Evolutionary conservation across 2,888 invertebrate genomes (phyloP), one percentile per base, ranked within the genome.

Genomic region (Congeria kusceri): DNA sequence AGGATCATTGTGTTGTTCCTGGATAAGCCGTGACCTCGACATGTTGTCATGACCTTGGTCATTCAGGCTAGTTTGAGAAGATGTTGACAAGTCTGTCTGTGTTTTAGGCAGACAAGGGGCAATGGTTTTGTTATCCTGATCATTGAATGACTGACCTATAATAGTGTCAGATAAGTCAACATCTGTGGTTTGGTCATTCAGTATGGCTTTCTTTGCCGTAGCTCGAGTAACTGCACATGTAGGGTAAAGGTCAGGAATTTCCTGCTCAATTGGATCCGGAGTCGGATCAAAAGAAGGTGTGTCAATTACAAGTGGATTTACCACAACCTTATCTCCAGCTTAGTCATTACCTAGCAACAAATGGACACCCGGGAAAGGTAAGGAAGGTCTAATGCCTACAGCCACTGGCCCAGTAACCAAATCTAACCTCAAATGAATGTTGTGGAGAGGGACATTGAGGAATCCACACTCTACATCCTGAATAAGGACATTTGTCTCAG

Each of bases 341-440:
- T n/a, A n/a, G n/a, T n/a, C n/a, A n/a, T n/a, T n/a, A n/a, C n/a
- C n/a, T n/a, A n/a, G n/a, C n/a, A n/a, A n/a, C n/a, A n/a, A n/a
- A n/a, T n/a, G n/a, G n/a, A n/a, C n/a, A n/a, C n/a, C n/a, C n/a
- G n/a, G n/a, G n/a, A n/a, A n/a, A n/a, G n/a, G n/a, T n/a, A n/a
- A n/a, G n/a, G n/a, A n/a, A n/a, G n/a, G n/a, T n/a, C 74, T 29
- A 32, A 76, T 25, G 53, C 79, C 79, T 23, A 75, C 49, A 53
- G 53, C 39, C n/a, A 75, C 65, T 1, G 56, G 47, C 23, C 79
- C 79, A n/a, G 66, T 46, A 4, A 70, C 56, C n/a, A 79, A 57
- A 25, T 76, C 79, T 59, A 62, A 75, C 5, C 57, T 46, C 57
- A 75, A 46, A 66, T 65, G 32, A 49, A n/a, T n/a, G n/a, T n/a